Percentiles rank a stretch among this genome's conserved stretches.
Evolutionary conservation across 2,797 vertebrate species (phyloP).

Genomic region (Tenualosa thibaudeaui): DNA sequence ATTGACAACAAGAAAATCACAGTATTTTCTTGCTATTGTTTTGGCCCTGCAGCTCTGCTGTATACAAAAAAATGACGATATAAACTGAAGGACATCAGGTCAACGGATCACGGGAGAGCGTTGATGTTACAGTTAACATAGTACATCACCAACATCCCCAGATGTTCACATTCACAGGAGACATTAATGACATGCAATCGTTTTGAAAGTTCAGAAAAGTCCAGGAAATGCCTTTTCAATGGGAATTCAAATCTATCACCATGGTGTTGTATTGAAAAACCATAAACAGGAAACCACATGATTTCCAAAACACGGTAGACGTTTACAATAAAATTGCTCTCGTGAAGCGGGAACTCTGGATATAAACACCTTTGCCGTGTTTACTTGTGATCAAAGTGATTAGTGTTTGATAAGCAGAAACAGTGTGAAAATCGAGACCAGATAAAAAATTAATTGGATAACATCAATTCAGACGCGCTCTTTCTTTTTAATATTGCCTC

Average conservation of each 20-base stretch:
- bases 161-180: neutral
- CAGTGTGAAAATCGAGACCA: slow-evolving; percentile 30
- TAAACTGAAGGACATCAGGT: slow-evolving; percentile 24
- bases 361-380: slow-evolving; percentile 4
- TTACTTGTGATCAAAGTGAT: slow-evolving; percentile 29
- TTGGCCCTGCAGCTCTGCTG: neutral
- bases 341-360: neutral
- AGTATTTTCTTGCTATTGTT: slow-evolving; percentile 29
- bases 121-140: slow-evolving; percentile 21
- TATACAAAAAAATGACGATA: neutral
- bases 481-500: neutral
- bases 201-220: neutral
- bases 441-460: slow-evolving; percentile 39
- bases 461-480: neutral
- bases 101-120: slow-evolving; percentile 13
- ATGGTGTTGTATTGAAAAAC: neutral
- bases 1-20: slow-evolving; percentile 25
- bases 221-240: slow-evolving; percentile 13
- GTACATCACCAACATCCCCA: neutral
- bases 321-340: neutral
- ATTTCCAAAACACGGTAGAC: slow-evolving; percentile 1
- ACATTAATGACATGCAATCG: neutral
- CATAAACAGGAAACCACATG: neutral
- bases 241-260: neutral
- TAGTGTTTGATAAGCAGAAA: slow-evolving; percentile 30